Base-by-base conservation (phyloP, 2,888 invertebrate species). In the Leptopilina myrica region DNA sequence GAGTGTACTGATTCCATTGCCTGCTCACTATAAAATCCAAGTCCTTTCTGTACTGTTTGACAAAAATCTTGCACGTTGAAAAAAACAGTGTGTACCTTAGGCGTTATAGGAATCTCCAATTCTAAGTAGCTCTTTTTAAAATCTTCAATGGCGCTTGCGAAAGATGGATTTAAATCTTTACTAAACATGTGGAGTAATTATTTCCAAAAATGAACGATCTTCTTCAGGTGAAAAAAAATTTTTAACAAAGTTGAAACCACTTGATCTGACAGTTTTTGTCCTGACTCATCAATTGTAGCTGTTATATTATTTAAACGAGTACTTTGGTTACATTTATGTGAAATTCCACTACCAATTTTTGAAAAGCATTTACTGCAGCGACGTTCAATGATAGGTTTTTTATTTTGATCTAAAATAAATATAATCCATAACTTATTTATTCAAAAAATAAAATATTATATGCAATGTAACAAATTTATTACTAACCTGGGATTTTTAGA, bases 81-180 rank as follows among this genome's bases (percentile, higher is more conserved):
- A 15, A 46, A 46, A 46, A 46, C 46, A 9, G 46, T 7, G 1
- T 6, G 7, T 8, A 46, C 46, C 9, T 46, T 46, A 9, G 49
- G 73, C 14, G 73, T 73, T 3, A 73, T 20, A 5, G 26, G 59
- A 56, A 76, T 33, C 26, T 26, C 59, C 14, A 59, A 56, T 59
- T 76, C 26, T 76, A 76, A 76, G 53, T 76, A 76, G 5, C 76
- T 76, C 53, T n/a, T 53, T 76, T 76, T 76, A 11, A 76, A 76
- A 26, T 53, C 59, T 53, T 53, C 33, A 59, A 59, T 76, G 53
- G 20, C 20, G 33, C 33, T 33, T 53, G 15, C 20, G 59, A 26
- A 76, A 53, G 49, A 46, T 40, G 75, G 75, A 53, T 75, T 53
- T 20, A 75, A 26, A 20, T 46, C 15, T n/a, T n/a, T n/a, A n/a